A percentile compares a stretch with the other conserved stretches of the same genome.
Conservation (phyloP, 2,113 vertebrate genomes). For the Mirounga angustirostris region DNA sequence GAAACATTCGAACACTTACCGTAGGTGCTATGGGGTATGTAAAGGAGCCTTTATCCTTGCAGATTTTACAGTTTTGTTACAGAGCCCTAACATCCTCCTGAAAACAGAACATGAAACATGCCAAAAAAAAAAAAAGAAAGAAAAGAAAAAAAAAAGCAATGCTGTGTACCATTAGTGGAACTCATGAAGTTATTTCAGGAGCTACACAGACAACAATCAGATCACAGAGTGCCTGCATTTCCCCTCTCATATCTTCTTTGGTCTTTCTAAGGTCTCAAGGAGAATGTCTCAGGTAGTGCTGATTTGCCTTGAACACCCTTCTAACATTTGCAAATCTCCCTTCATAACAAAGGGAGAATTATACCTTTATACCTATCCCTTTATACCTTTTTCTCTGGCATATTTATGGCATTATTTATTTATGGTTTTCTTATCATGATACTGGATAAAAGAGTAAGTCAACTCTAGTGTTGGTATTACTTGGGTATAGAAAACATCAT, state of each 20-base stretch:
- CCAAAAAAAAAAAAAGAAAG: background rate
- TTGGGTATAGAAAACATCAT: background rate
- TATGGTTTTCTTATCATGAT: background rate
- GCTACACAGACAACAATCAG: background rate
- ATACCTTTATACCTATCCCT: background rate
- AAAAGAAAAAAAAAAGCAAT: too few species aligned
- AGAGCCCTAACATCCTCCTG: background rate
- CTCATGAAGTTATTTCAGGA: background rate
- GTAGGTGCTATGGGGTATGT: rapidly evolving
- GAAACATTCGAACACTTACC: background rate
- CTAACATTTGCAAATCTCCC: background rate
- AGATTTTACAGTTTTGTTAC: background rate
- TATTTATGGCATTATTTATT: background rate
- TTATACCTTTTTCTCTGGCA: background rate
- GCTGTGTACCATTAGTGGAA: background rate
- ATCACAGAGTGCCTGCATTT: background rate
- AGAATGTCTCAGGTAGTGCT: background rate
- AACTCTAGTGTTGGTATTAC: background rate
- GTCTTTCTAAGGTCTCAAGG: background rate
- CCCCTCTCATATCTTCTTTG: background rate
- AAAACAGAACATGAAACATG: background rate
- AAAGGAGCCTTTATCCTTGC: background rate
- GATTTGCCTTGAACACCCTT: background rate
- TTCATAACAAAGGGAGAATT: background rate
- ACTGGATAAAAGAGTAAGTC: background rate